Percentiles rank a stretch among this genome's conserved stretches.
Evolutionary conservation across 2,888 invertebrate species (phyloP).

Genomic region (Geophilus truncorum): DNA sequence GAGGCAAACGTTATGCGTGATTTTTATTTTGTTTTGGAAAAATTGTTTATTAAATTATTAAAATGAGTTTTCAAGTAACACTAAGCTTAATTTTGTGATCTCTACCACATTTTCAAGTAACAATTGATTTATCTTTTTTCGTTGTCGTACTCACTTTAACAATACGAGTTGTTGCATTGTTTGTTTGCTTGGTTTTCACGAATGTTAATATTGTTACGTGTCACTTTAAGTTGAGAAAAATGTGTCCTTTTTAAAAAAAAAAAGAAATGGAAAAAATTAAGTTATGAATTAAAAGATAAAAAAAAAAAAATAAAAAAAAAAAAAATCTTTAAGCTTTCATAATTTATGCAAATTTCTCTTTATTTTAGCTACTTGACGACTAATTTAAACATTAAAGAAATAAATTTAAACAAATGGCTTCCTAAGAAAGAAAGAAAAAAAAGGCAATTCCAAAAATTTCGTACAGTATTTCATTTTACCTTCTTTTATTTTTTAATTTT

Average conservation of each 20-base stretch:
- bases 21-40: background rate
- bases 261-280: background rate
- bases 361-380: background rate
- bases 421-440: background rate
- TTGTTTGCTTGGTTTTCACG: background rate
- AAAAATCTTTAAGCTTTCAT: background rate
- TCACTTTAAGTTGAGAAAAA: conserved; percentile 14
- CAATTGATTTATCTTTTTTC: background rate
- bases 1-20: background rate
- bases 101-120: background rate
- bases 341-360: conserved; percentile 1
- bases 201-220: background rate
- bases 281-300: background rate
- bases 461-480: conserved; percentile 1
- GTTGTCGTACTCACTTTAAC: background rate
- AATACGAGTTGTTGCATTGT: background rate
- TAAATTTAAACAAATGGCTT: background rate
- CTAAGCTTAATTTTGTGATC: background rate
- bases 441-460: background rate
- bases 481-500: background rate
- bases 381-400: no score
- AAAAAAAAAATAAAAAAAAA: no score
- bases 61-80: no score
- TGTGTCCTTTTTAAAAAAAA: background rate
- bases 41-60: background rate